Evolutionary conservation across 2,113 vertebrate species (phyloP).

Genomic region (Oryzias woworae): DNA sequence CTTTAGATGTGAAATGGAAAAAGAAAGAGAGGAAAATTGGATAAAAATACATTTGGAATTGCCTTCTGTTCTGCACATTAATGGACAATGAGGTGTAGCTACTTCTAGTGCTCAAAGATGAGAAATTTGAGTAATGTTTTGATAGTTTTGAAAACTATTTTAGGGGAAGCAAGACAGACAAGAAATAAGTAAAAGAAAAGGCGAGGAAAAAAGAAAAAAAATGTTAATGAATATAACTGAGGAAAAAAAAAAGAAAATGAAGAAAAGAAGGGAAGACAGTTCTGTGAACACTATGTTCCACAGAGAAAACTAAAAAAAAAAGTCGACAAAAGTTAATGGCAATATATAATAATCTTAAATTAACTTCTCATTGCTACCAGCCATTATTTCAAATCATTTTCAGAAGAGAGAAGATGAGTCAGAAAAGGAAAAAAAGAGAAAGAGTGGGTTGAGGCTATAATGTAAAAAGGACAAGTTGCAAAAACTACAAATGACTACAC

Average conservation of each 20-base stretch:
- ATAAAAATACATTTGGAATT: constrained; percentile 56
- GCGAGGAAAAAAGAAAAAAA: constrained; percentile 34
- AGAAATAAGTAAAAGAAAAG: constrained; percentile 37
- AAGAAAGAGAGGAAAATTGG: constrained; percentile 26
- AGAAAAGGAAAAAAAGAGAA: constrained; percentile 42
- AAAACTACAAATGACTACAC: constrained; percentile 68
- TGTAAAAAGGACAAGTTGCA: constrained; percentile 48
- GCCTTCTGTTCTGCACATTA: constrained; percentile 45
- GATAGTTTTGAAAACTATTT: no score
- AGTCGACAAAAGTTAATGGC: constrained; percentile 85
- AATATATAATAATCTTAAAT: constrained; percentile 90
- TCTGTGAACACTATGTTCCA: no score
- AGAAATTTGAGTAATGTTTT: neutral
- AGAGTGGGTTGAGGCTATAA: constrained; percentile 48
- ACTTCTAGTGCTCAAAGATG: constrained; percentile 27
- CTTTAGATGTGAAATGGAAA: constrained; percentile 55
- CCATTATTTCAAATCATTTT: constrained; percentile 76
- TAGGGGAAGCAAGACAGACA: constrained; percentile 25
- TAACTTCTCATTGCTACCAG: constrained; percentile 90
- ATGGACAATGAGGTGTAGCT: constrained; percentile 51
- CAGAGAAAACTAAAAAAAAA: constrained; percentile 64
- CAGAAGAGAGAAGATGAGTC: constrained; percentile 69
- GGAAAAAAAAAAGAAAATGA: constrained; percentile 33
- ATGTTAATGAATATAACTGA: neutral
- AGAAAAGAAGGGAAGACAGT: constrained; percentile 17